Percentiles rank a stretch among this genome's conserved stretches.
These are phyloP conservation scores for Callimorpha dominula DNA, from an alignment of 2,888 invertebrate genomes.

Conservation along the genomic window DNA sequence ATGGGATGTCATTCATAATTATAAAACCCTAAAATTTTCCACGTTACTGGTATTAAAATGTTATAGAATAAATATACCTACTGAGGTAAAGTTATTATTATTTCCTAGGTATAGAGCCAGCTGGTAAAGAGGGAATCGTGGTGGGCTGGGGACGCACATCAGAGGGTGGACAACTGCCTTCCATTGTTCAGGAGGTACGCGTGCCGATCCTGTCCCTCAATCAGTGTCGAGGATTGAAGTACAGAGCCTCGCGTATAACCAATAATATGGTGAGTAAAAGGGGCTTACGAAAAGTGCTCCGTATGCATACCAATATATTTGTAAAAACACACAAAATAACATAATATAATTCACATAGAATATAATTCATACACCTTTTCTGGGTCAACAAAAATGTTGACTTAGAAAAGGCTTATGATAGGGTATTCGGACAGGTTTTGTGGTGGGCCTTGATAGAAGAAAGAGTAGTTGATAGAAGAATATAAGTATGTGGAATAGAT, in stretches of 20 bases:
- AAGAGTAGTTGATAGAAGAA: no score
- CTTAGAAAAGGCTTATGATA: no score
- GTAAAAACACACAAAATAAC: not conserved
- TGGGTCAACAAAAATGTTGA: not conserved
- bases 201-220: constrained; percentile 93
- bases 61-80: no score
- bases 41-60: no score
- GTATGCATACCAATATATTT: not conserved
- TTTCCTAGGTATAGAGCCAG: constrained; percentile 87
- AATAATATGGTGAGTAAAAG: constrained; percentile 88
- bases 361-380: not conserved
- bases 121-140: constrained; percentile 91
- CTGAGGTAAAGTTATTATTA: not conserved
- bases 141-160: constrained; percentile 95
- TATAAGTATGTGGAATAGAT: no score
- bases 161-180: constrained; percentile 93
- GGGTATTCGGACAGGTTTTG: no score
- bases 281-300: no score
- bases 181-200: constrained; percentile 93
- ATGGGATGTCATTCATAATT: no score
- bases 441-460: no score
- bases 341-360: not conserved
- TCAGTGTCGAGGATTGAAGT: constrained; percentile 94
- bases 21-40: no score
- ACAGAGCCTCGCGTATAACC: constrained; percentile 93